A percentile compares a stretch with the other conserved stretches of the same genome.
These are phyloP conservation scores for Ateles fusciceps DNA, from an alignment of 2,797 vertebrate species.

Conservation along the genomic window DNA sequence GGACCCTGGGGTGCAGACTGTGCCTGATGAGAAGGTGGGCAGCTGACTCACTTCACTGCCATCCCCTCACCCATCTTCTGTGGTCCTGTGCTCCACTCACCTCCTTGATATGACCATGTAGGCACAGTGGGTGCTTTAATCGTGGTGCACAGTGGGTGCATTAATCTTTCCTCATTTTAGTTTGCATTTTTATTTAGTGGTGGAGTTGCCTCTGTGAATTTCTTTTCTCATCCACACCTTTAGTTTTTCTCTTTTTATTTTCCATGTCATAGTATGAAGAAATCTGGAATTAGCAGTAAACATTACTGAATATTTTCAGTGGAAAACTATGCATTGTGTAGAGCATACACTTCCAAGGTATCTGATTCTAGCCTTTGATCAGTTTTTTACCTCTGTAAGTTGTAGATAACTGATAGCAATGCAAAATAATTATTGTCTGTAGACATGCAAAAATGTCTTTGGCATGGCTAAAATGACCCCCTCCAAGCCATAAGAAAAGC, in stretches of 20 bases:
- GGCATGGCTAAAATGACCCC: neutral
- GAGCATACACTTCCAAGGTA: neutral
- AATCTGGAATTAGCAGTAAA: neutral
- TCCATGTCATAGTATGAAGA: neutral
- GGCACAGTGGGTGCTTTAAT: neutral
- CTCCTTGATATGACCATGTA: neutral
- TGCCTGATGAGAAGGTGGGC: neutral
- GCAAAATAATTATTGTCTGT: neutral
- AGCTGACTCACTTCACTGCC: neutral
- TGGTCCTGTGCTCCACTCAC: neutral
- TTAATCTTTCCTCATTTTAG: neutral
- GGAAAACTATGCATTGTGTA: neutral
- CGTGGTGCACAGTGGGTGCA: too few relatives aligned
- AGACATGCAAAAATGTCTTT: neutral
- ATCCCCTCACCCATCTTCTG: neutral
- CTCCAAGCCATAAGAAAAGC: neutral
- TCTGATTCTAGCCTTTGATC: neutral
- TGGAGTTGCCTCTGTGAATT: neutral
- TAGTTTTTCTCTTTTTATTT: neutral
- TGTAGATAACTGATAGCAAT: neutral
- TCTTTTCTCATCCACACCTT: neutral
- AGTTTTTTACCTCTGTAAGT: neutral
- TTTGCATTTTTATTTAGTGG: neutral
- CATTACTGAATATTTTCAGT: neutral
- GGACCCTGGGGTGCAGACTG: accelerated